Base-by-base conservation (phyloP, 2,888 invertebrate species). In the Polydrusus tereticollis region DNA sequence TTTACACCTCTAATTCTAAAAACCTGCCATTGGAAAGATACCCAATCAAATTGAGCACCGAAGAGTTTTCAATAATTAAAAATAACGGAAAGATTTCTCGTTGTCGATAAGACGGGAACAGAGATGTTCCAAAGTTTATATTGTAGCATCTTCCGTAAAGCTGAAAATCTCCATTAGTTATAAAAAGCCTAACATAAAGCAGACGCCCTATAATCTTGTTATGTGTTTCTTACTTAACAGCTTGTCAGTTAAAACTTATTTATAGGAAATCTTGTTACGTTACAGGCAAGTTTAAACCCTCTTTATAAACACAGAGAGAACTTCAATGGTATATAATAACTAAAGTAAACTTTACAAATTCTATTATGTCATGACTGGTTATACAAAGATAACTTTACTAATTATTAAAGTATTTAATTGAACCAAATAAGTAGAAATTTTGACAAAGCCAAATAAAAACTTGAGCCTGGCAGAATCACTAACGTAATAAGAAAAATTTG, bases 211-310 rank as follows among this genome's bases (percentile, higher is more conserved):
- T 47, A 47, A 47, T 21, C 47, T 23, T 21, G 47, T 47, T 47
- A 47, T 47, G 47, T 21, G 47, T 23, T 47, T 47, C 47, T 21
- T n/a, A 47, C 47, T 23, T 47, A 47, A 47, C 47, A 47, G 47
- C 47, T 47, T 47, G 45, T 47, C 47, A 47, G 47, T 47, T 47
- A 47, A 23, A 21, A 47, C 47, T 47, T 47, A 21, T 47, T 47
- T 47, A 47, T 47, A 23, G 47, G 47, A 47, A 47, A 47, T 47
- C 47, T 47, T 47, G 47, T 47, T 47, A 47, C 23, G 47, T 47
- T 23, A 47, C 21, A 23, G 47, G 21, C 21, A 23, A 47, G 47
- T 47, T 47, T 47, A 47, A 47, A 47, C 21, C 47, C 47, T 21
- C 20, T n/a, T 47, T 47, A 47, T 47, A 47, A 47, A 47, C 47